Evolutionary conservation across 2,888 invertebrate species (phyloP), one percentile per base, ranked within the genome.

Genomic region (Ecliptopera silaceata): DNA sequence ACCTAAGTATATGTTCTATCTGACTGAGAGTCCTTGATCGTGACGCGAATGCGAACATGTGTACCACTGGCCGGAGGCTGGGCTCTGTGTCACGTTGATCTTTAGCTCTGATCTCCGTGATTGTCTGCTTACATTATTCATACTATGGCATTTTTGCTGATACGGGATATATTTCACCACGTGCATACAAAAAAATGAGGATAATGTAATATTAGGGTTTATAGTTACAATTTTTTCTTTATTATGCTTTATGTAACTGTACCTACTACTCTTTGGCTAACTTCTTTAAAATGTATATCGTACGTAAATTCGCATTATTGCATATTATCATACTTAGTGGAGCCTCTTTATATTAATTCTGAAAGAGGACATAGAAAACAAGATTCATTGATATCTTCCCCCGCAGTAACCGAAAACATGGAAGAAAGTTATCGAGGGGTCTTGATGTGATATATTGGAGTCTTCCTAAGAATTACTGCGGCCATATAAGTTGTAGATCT

Each of bases 401-500:
- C 32, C 49, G 58, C 44, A 56, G 61, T 49, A 59, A 52, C 59
- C 59, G 59, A 59, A 63, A 63, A 82, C 74, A 68, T 70, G 77
- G 76, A 79, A 76, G 74, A 75, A 73, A 75, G 78, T 78, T 82
- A 82, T 83, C 77, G 80, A 79, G 82, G 84, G 83, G 74, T 70
- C 71, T 75, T 71, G 64, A 68, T 70, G 81, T 87, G 88, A 89
- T 88, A 86, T 86, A 87, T 88, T 68, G 82, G 68, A 74, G 74
- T 73, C 78, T 80, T 82, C 76, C 72, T 66, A 75, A 84, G 81
- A 87, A 82, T 84, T 86, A 87, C 82, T 72, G 76, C 74, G 69
- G 74, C 77, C 71, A 77, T 78, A 71, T 79, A 77, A 75, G 75
- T 74, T 74, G 70, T 72, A 68, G 70, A 72, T 72, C 73, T 72